Evolutionary conservation across 2,113 vertebrate species (phyloP).

Genomic region (Actinemys pallida): DNA sequence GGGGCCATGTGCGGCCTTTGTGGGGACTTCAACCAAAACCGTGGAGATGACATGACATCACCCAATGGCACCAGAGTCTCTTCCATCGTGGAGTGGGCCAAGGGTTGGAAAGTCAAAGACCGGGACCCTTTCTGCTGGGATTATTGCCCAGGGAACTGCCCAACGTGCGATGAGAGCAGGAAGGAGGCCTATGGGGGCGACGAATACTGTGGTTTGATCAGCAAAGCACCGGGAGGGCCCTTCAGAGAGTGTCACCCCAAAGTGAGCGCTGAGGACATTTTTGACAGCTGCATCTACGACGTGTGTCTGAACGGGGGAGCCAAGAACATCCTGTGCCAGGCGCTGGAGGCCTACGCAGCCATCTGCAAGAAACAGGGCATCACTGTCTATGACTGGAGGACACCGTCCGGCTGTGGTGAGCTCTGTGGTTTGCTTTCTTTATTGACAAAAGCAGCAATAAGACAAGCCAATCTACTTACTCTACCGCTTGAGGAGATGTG

Average conservation of each 20-base stretch:
- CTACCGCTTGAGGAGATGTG: neutral
- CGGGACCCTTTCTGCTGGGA: conserved; percentile 81
- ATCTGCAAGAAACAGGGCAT: conserved; percentile 68
- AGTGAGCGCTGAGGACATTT: conserved; percentile 67
- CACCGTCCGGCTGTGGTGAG: conserved; percentile 78
- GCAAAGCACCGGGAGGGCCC: conserved; percentile 60
- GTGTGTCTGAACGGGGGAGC: conserved; percentile 74
- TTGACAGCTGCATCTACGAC: conserved; percentile 78
- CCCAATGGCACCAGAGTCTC: neutral
- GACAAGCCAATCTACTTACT: neutral
- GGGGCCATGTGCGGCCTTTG: conserved; percentile 77
- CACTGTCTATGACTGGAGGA: conserved; percentile 77
- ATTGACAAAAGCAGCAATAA: neutral
- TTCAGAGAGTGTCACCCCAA: conserved; percentile 75
- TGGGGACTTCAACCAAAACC: conserved; percentile 80
- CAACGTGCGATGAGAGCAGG: conserved; percentile 66
- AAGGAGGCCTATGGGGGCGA: conserved; percentile 45
- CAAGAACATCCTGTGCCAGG: conserved; percentile 74
- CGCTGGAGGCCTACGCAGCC: conserved; percentile 66
- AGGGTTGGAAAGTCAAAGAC: conserved; percentile 75
- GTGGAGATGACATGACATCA: conserved; percentile 54
- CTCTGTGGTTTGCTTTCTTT: neutral
- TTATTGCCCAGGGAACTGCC: conserved; percentile 75
- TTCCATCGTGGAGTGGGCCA: conserved; percentile 72
- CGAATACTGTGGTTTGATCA: conserved; percentile 78